These are phyloP conservation scores for Trematocara stigmaticum DNA, from an alignment of 2,113 vertebrate genomes.

Conservation along the genomic window DNA sequence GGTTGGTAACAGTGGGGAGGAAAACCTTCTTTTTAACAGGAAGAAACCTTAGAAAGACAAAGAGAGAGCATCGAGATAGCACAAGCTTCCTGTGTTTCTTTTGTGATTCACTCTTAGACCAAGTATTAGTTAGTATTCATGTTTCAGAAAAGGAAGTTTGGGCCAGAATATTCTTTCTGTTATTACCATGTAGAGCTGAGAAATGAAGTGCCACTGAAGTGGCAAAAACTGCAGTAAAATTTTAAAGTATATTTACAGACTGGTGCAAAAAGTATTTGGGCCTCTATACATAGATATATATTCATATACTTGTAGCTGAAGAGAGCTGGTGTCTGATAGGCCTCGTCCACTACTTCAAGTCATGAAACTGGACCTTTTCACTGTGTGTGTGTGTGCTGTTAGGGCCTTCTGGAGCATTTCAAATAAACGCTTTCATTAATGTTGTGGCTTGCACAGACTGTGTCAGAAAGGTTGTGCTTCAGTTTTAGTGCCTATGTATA, in stretches of 20 bases:
- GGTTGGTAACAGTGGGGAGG: not conserved
- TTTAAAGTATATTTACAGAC: not conserved
- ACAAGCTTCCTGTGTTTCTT: not conserved
- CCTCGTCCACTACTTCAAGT: not conserved
- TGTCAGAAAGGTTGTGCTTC: not conserved
- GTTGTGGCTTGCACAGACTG: not conserved
- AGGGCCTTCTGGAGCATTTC: not conserved
- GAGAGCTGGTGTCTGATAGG: not conserved
- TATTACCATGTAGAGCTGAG: not conserved
- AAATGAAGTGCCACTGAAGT: not conserved
- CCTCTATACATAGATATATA: accelerated
- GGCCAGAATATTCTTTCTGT: not conserved
- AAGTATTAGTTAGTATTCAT: not conserved
- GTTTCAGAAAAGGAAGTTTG: not conserved
- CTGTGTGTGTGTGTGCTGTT: not conserved
- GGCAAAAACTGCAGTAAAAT: not conserved
- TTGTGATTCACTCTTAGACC: not conserved
- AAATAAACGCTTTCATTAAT: not conserved
- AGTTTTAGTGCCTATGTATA: not conserved
- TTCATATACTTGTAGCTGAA: not conserved
- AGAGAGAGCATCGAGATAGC: not conserved
- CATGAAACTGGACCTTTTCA: not conserved
- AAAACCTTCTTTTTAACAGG: not conserved
- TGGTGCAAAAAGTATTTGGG: not conserved
- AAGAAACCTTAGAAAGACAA: not conserved